phyloP scores from a whole-genome alignment of 2,888 invertebrate species.

The Fragum sueziense region DNA sequence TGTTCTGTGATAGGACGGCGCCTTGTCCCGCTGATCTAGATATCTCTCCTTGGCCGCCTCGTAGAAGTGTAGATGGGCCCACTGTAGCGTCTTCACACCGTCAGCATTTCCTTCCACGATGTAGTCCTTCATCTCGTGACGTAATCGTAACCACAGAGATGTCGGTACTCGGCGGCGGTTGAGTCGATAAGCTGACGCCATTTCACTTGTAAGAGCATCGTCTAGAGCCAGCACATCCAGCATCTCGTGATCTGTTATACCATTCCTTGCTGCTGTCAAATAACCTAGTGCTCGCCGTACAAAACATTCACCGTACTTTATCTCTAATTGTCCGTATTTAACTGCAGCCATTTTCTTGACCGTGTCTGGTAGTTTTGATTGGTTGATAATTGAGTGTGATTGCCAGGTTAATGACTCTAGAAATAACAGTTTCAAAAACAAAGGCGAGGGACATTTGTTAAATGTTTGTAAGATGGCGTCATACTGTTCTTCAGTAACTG shows the following conservation, averaged over 20 bases:
- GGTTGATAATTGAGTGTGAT: constrained; percentile 66
- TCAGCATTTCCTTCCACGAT: constrained; percentile 71
- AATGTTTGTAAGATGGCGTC: constrained; percentile 87
- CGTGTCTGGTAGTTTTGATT: constrained; percentile 69
- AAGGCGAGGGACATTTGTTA: constrained; percentile 70
- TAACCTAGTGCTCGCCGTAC: constrained; percentile 86
- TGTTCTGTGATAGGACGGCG: constrained; percentile 80
- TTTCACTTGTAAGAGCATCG: constrained; percentile 75
- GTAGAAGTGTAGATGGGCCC: constrained; percentile 86
- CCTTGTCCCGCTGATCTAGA: constrained; percentile 78
- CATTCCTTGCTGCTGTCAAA: constrained; percentile 89
- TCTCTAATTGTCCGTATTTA: constrained; percentile 76
- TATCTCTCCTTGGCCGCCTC: constrained; percentile 87
- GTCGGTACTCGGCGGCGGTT: constrained; percentile 74
- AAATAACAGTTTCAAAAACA: constrained; percentile 75
- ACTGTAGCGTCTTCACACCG: constrained; percentile 83
- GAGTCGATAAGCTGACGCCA: constrained; percentile 59
- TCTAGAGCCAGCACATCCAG: constrained; percentile 84
- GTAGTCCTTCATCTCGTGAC: constrained; percentile 68
- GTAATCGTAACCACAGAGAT: constrained; percentile 74
- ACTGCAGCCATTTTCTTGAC: constrained; percentile 72
- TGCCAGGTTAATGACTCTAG: constrained; percentile 74
- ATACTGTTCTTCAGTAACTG: constrained; percentile 85
- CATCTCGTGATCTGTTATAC: constrained; percentile 92
- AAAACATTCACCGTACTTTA: constrained; percentile 76